Conservation (phyloP, 2,888 invertebrate genomes). For the Chymomyza amoena region DNA sequence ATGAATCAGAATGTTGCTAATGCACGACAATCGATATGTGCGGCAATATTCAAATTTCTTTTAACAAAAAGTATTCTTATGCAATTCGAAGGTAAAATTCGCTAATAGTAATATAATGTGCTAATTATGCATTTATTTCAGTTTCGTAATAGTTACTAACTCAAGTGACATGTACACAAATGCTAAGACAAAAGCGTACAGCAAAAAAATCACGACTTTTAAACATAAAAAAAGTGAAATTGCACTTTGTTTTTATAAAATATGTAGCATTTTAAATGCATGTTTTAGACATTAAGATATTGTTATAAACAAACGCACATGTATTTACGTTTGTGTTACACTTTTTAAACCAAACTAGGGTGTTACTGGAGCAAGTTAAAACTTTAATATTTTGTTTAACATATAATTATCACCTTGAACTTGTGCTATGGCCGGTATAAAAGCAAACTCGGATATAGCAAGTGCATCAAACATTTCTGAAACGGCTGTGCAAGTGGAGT, state of each 20-base stretch:
- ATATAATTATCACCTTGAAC: conserved; percentile 61
- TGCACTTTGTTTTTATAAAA: conserved; percentile 33
- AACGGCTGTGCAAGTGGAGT: conserved; percentile 46
- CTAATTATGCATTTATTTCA: conserved; percentile 38
- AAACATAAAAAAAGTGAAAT: conserved; percentile 60
- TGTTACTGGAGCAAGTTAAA: conserved; percentile 14
- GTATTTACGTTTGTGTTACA: conserved; percentile 59
- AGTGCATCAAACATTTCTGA: conserved; percentile 64
- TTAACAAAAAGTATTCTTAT: neutral
- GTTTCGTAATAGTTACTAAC: conserved; percentile 52
- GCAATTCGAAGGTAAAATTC: neutral
- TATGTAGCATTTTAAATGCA: conserved; percentile 47
- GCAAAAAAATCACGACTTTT: conserved; percentile 55
- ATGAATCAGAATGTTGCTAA: conserved; percentile 36
- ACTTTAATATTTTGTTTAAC: conserved; percentile 24
- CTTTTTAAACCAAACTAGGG: conserved; percentile 44
- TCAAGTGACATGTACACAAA: conserved; percentile 11
- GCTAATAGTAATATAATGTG: neutral
- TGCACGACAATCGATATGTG: neutral
- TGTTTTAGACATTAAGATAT: conserved; percentile 53
- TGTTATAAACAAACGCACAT: conserved; percentile 6
- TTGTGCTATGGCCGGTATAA: conserved; percentile 49
- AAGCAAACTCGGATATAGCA: conserved; percentile 29
- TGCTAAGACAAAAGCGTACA: conserved; percentile 35
- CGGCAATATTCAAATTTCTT: conserved; percentile 31